Percentiles rank a stretch among this genome's conserved stretches.
These are phyloP conservation scores for Malurus splendens DNA, from an alignment of 2,797 vertebrate species.

Conservation along the genomic window DNA sequence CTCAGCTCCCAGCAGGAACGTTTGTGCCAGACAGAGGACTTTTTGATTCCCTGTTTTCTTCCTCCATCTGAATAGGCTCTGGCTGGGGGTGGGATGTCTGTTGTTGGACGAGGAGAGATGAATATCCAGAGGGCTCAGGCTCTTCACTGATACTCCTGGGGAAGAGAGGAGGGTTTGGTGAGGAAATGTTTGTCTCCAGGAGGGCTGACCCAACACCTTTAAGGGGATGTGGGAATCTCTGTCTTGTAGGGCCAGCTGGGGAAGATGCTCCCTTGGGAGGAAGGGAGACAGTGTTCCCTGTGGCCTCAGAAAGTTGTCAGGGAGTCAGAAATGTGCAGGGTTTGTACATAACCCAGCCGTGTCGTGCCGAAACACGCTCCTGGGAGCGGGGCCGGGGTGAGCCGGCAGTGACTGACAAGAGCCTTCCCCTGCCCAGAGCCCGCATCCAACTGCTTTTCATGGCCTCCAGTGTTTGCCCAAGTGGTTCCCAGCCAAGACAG, in stretches of 20 bases:
- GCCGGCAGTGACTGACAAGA: conserved; percentile 27
- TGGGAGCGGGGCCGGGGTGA: background rate
- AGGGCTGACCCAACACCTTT: background rate
- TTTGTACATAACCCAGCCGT: background rate
- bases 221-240: background rate
- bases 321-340: background rate
- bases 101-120: background rate
- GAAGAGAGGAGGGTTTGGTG: background rate
- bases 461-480: conserved; percentile 31
- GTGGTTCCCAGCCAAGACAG: conserved; percentile 50
- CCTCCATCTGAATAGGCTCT: background rate
- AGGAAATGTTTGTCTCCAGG: accelerated
- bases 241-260: accelerated
- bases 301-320: background rate
- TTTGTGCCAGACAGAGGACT: conserved; percentile 17
- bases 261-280: background rate
- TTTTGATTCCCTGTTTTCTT: background rate
- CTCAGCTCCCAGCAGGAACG: background rate
- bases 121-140: background rate
- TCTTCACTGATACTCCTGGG: background rate
- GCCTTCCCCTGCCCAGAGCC: conserved; percentile 26
- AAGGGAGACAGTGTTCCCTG: background rate
- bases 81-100: background rate
- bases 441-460: conserved; percentile 16
- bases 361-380: background rate